Evolutionary conservation across 2,797 vertebrate species (phyloP).

Genomic region (Gambelia wislizenii): DNA sequence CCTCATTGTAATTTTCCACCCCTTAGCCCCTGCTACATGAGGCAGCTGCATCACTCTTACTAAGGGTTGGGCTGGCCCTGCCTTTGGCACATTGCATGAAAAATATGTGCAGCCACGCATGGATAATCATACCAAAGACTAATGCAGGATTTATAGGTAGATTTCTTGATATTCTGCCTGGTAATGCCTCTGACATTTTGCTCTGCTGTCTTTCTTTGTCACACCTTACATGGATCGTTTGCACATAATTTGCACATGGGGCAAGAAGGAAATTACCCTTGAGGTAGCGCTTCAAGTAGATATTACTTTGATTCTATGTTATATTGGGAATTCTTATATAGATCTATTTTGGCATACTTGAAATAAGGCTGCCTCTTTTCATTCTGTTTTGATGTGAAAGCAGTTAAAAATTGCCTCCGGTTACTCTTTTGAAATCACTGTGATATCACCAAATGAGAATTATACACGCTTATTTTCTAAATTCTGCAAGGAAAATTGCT

Average conservation of each 20-base stretch:
- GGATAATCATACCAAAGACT: conserved; percentile 35
- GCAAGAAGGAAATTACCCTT: conserved; percentile 33
- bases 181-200: not conserved
- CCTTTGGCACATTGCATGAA: not conserved
- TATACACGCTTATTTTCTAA: conserved; percentile 58
- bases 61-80: not conserved
- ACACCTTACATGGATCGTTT: not conserved
- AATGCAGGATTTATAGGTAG: not conserved
- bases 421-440: conserved; percentile 59
- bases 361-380: conserved; percentile 62
- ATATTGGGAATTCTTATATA: conserved; percentile 18
- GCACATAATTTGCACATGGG: not conserved
- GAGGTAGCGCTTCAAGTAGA: conserved; percentile 27
- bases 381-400: conserved; percentile 54
- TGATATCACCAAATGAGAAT: conserved; percentile 60
- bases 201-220: conserved; percentile 32
- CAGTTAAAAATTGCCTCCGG: conserved; percentile 34
- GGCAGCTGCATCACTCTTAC: not conserved
- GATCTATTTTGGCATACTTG: conserved; percentile 19
- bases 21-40: not conserved
- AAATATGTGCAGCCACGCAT: not conserved
- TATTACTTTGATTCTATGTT: conserved; percentile 51
- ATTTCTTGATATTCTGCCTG: conserved; percentile 27
- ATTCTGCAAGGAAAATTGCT: conserved; percentile 64
- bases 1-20: not conserved